Conservation (phyloP, 2,797 vertebrate species). For the Pteropus rufus region DNA sequence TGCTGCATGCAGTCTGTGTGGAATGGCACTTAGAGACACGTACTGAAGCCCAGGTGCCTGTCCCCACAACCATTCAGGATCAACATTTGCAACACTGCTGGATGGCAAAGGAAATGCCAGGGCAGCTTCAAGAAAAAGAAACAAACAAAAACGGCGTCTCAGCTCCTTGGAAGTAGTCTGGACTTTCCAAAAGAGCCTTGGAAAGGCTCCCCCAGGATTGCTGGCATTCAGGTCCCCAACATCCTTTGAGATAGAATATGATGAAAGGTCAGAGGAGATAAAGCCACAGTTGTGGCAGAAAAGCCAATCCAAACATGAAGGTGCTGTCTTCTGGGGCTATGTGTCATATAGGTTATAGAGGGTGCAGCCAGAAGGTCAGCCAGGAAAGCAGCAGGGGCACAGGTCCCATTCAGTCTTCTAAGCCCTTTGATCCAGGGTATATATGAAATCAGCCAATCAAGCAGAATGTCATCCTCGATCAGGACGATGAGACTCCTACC, state of each 20-base stretch:
- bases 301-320: not conserved
- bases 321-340: not conserved
- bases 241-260: not conserved
- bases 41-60: conserved; percentile 84
- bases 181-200: not conserved
- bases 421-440: not conserved
- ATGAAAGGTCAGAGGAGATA: not conserved
- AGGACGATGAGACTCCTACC: not conserved
- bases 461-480: not conserved
- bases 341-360: not conserved
- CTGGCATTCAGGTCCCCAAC: not conserved
- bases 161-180: not conserved
- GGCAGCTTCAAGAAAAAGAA: not conserved
- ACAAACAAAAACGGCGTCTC: not conserved
- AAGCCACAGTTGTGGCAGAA: not conserved
- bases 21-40: conserved; percentile 74
- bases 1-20: conserved; percentile 75
- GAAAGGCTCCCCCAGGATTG: not conserved
- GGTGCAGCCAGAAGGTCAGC: not conserved
- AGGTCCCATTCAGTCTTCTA: not conserved
- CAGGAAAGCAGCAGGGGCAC: not conserved
- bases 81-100: not conserved
- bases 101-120: not conserved
- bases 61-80: conserved; percentile 85
- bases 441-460: not conserved